A percentile compares a stretch with the other conserved stretches of the same genome.
These are phyloP conservation scores for Tauraco erythrolophus DNA, from an alignment of 2,113 vertebrate species.

Conservation along the genomic window DNA sequence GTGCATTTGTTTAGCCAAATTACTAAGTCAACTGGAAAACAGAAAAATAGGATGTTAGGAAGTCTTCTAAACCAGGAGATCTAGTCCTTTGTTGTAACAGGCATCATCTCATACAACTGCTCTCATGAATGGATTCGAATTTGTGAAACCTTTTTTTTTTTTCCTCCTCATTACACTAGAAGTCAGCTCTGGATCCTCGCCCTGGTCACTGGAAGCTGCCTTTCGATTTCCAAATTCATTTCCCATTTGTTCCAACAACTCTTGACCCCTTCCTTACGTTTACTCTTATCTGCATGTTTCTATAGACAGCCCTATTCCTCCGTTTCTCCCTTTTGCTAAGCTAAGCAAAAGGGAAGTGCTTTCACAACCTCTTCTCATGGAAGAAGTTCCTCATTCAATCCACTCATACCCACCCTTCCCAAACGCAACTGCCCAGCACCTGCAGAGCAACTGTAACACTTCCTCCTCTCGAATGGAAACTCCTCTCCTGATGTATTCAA, in stretches of 20 bases:
- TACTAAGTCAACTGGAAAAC: neutral
- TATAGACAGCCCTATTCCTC: neutral
- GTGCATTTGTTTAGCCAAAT: neutral
- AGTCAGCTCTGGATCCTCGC: neutral
- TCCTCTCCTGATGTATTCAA: neutral
- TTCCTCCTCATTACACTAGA: neutral
- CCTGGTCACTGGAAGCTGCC: neutral
- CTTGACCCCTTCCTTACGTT: neutral
- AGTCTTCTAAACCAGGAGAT: neutral
- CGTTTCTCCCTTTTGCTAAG: neutral
- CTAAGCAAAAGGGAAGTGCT: neutral
- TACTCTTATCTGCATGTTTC: neutral
- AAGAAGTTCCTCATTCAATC: neutral
- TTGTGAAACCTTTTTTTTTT: neutral
- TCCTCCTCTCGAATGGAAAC: neutral
- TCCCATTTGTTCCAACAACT: neutral
- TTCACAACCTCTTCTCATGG: neutral
- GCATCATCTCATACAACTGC: neutral
- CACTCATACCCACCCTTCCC: neutral
- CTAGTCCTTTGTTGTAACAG: neutral
- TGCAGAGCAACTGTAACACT: neutral
- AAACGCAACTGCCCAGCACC: rapidly evolving
- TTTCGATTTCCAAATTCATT: neutral
- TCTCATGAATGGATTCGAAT: neutral
- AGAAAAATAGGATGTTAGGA: neutral